Percentiles rank a stretch among this genome's conserved stretches.
Evolutionary conservation across 2,113 vertebrate species (phyloP).

Genomic region (Peromyscus maniculatus): DNA sequence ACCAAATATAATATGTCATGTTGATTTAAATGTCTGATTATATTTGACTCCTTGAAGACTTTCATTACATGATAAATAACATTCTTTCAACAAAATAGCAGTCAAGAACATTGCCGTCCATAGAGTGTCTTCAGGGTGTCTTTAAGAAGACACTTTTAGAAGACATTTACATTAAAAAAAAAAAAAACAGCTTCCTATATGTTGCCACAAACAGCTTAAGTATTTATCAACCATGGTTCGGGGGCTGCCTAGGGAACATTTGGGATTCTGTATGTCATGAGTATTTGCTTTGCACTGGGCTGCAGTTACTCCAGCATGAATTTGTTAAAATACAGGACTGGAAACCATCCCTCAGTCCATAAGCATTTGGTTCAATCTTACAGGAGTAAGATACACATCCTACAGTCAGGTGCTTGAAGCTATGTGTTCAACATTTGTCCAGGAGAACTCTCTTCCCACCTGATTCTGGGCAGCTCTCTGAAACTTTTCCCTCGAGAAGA

Average conservation of each 20-base stretch:
- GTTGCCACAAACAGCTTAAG: slow-evolving; percentile 14
- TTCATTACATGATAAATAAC: background rate
- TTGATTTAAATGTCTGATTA: slow-evolving; percentile 15
- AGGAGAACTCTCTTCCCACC: slow-evolving; percentile 35
- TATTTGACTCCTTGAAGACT: slow-evolving; percentile 47
- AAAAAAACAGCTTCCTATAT: background rate
- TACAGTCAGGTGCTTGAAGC: background rate
- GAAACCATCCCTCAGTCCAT: slow-evolving; percentile 35
- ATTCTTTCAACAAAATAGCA: slow-evolving; percentile 1
- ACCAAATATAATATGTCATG: background rate
- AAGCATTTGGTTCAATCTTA: slow-evolving; percentile 19
- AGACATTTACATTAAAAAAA: slow-evolving; percentile 13
- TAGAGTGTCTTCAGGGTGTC: background rate
- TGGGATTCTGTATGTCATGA: background rate
- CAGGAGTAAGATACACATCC: background rate
- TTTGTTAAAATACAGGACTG: slow-evolving; percentile 21
- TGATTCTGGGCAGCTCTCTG: slow-evolving; percentile 3
- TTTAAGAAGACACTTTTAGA: background rate
- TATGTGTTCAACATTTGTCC: background rate
- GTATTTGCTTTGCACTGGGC: slow-evolving; percentile 46
- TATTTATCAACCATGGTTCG: slow-evolving; percentile 22
- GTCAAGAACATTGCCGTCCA: background rate
- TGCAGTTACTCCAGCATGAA: background rate
- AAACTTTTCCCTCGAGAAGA: slow-evolving; percentile 10
- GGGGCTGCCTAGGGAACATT: background rate